Evolutionary conservation across 2,888 invertebrate species (phyloP).

Genomic region (Schrankia costaestrigalis): DNA sequence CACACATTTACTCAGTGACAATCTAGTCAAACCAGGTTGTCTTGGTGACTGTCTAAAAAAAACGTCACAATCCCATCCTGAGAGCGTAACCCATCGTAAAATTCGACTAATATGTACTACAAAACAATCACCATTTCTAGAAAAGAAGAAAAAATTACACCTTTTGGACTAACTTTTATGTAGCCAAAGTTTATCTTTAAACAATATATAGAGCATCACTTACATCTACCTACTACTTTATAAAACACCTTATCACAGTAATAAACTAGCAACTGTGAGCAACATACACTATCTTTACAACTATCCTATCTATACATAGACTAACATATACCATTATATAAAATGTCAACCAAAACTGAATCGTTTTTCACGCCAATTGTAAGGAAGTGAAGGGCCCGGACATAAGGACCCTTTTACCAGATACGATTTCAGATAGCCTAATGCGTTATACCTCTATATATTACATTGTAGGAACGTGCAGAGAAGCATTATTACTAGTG

Average conservation of each 20-base stretch:
- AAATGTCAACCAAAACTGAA: constrained; percentile 24
- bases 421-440: constrained; percentile 37
- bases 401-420: constrained; percentile 33
- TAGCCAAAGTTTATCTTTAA: no score
- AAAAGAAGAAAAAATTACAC: no score
- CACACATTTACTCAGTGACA: no score
- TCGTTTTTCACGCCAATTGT: constrained; percentile 36
- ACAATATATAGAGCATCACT: no score
- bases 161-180: no score
- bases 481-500: constrained; percentile 19
- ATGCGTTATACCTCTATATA: constrained; percentile 40
- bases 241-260: constrained; percentile 23
- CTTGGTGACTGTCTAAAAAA: no score
- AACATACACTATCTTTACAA: constrained; percentile 16
- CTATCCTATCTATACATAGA: constrained; percentile 24
- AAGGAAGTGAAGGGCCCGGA: constrained; percentile 21
- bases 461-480: constrained; percentile 26
- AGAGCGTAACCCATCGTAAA: no score
- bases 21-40: no score
- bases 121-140: no score
- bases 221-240: no score
- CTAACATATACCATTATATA: constrained; percentile 28
- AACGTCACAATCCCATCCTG: no score
- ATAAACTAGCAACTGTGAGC: constrained; percentile 18
- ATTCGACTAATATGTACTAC: no score